Base-by-base conservation (phyloP, 2,797 vertebrate species). In the Thamnophis elegans region DNA sequence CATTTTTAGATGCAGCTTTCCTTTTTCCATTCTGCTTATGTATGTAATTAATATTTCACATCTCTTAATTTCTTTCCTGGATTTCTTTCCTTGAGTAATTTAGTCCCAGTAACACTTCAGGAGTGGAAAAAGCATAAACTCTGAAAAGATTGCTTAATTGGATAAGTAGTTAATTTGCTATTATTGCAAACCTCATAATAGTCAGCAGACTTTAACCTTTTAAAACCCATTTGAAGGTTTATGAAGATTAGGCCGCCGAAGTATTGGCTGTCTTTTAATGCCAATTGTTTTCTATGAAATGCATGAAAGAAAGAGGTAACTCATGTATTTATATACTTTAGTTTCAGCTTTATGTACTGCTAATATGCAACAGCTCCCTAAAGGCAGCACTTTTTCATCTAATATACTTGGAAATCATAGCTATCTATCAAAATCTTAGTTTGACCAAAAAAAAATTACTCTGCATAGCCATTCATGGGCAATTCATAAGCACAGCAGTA, bases 31-130 rank as follows among this genome's bases (percentile, higher is more conserved):
- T 96, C 58, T 94, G 7, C 90, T 93, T 94, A 91, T 95, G 95
- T 87, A 93, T 93, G 92, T 96, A 94, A 97, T 97, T 96, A 97
- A 92, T 96, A 97, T 96, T 96, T 96, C 85, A 88, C 91, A 94
- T 96, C 87, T 94, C 94, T 93, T 96, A 94, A 96, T 96, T 96
- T 96, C 87, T 97, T 97, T 96, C 93, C 94, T 93, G 90, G 90
- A 93, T 96, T 96, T 97, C 60, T 65, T 65, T 65, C 60, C 28
- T 65, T 65, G 65, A 95, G 93, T 94, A 95, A 96, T 97, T 97
- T 95, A 93, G 88, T 94, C 93, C 94, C 95, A 97, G 95, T 96
- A 97, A 89, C 95, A 95, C 95, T 96, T 97, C 94, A 26, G 25
- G 32, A 9, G 32, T 53, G 11, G 96, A 94, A 97, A 96, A 96